Base-by-base conservation (phyloP, 2,888 invertebrate species). In the Drosophila percnosoma region DNA sequence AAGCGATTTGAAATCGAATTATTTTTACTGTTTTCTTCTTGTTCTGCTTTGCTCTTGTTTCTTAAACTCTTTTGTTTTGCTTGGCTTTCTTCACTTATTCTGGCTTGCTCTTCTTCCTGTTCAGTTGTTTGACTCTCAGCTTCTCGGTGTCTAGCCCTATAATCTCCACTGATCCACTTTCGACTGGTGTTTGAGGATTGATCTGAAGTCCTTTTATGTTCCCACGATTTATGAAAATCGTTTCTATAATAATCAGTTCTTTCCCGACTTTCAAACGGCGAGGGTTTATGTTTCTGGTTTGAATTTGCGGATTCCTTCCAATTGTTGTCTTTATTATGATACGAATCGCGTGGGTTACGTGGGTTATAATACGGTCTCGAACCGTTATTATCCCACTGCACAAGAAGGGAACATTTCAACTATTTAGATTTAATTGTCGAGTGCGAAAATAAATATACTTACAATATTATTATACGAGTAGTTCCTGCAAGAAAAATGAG, bases 401-500 rank as follows among this genome's bases (percentile, higher is more conserved):
- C 7, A 64, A 36, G 2, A 68, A n/a, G 52, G n/a, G 27, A 33
- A 29, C 6, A 53, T 40, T 18, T 21, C 21, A 18, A 11, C 4
- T n/a, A n/a, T n/a, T 29, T 31, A n/a, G 29, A 13, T 13, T 36
- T 51, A 34, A 34, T 10, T n/a, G 6, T 8, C 7, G 0, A 6
- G 15, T 1, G 24, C 5, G 24, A 24, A 24, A 15, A 8, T n/a
- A 24, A 18, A 1, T 29, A 45, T 77, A 89, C 90, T 90, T 82
- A 90, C 90, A 59, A 75, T 75, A 51, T 71, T 73, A 13, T 64
- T 68, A 57, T 42, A 75, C 18, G 38, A 49, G 45, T 62, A 59
- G 38, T 36, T 67, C 73, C 85, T 89, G 86, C 48, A 87, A 78
- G 15, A 52, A 72, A 38, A 49, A 10, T 36, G 36, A n/a, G 8